phyloP scores from a whole-genome alignment of 2,888 invertebrate species.

The Octodonta nipae region DNA sequence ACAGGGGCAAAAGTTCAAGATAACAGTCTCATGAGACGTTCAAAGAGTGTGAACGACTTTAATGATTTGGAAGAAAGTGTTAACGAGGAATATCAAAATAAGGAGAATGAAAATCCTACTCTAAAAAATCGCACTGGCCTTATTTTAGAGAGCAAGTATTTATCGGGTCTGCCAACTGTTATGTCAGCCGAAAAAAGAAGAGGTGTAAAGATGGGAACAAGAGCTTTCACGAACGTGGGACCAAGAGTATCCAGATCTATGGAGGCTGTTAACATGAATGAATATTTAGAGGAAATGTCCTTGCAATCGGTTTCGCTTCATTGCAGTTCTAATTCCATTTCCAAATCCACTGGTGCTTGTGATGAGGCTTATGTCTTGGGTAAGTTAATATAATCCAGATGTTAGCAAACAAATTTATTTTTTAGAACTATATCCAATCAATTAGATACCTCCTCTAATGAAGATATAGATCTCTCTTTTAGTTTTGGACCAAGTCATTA shows the following conservation, averaged over 20 bases:
- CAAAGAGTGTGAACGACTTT: constrained; percentile 42
- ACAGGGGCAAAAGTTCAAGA: constrained; percentile 5
- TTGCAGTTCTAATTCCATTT: constrained; percentile 30
- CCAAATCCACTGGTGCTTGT: constrained; percentile 29
- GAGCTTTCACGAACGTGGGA: constrained; percentile 40
- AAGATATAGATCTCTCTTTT: no score
- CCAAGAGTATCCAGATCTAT: constrained; percentile 30
- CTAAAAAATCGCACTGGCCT: constrained; percentile 17
- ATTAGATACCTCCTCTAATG: no score
- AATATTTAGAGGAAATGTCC: constrained; percentile 32
- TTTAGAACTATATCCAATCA: no score
- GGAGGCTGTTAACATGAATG: constrained; percentile 31
- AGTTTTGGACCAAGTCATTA: no score
- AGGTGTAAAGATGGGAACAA: constrained; percentile 63
- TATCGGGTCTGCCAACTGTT: constrained; percentile 24
- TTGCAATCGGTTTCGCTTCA: constrained; percentile 31
- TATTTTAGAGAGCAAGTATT: constrained; percentile 28
- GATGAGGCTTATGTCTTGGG: constrained; percentile 44
- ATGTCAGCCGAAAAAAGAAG: constrained; percentile 34
- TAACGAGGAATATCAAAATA: constrained; percentile 48
- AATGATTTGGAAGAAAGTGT: constrained; percentile 28
- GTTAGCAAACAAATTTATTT: no score
- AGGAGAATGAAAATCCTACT: constrained; percentile 54
- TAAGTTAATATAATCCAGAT: no score
- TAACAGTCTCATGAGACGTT: constrained; percentile 33